Percentiles rank a stretch among this genome's conserved stretches.
Evolutionary conservation across 1,140 invertebrate genomes (phyloP).

Genomic region (Camponotus floridanus): DNA sequence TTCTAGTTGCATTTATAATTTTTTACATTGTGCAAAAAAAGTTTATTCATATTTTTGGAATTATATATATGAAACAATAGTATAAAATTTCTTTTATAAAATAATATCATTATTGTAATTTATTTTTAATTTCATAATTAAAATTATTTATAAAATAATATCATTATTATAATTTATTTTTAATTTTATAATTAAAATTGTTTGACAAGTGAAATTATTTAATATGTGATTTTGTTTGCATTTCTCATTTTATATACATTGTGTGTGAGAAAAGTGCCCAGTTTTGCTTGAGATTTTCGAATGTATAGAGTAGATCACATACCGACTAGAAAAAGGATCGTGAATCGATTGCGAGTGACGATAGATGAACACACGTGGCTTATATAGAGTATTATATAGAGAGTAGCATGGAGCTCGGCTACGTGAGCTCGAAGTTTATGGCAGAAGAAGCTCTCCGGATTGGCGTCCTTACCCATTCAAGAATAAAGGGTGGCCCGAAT

Average conservation of each 20-base stretch:
- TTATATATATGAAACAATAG: neutral
- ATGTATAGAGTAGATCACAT: slow-evolving; percentile 13
- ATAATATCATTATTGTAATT: neutral
- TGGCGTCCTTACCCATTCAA: slow-evolving; percentile 42
- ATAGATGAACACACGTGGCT: slow-evolving; percentile 39
- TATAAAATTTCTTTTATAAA: neutral
- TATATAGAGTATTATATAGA: slow-evolving; percentile 33
- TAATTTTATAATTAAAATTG: neutral
- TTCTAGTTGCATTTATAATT: neutral
- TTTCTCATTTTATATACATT: neutral
- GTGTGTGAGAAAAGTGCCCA: neutral
- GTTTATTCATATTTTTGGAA: neutral
- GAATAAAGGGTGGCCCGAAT: slow-evolving; percentile 54
- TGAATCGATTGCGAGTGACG: slow-evolving; percentile 26
- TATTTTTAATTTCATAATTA: neutral
- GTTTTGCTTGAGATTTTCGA: slow-evolving; percentile 5
- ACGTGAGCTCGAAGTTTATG: slow-evolving; percentile 54
- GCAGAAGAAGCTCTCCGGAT: slow-evolving; percentile 39
- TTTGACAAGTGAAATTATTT: slow-evolving; percentile 4
- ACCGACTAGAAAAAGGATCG: neutral
- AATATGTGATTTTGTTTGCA: neutral
- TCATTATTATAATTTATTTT: neutral
- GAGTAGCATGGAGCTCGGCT: slow-evolving; percentile 10
- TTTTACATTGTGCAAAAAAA: neutral
- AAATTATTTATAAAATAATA: neutral